Evolutionary conservation across 2,888 invertebrate genomes (phyloP).

Genomic region (Hoplodrina ambigua): DNA sequence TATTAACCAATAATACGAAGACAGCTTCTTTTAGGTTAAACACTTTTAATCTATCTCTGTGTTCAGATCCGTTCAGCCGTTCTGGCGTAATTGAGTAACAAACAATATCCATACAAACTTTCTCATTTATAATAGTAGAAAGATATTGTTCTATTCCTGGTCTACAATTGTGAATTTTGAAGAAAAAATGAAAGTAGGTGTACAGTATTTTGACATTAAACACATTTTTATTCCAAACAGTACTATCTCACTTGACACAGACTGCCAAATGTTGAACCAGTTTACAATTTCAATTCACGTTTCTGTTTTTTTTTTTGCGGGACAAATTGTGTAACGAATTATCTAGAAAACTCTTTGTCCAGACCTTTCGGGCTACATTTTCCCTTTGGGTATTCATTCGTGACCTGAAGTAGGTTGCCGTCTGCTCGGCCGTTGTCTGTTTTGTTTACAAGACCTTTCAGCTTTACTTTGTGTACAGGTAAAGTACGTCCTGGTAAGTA

Average conservation of each 20-base stretch:
- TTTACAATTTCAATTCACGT: slow-evolving; percentile 43
- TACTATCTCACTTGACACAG: slow-evolving; percentile 11
- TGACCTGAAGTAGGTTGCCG: slow-evolving; percentile 55
- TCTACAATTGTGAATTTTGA: no score
- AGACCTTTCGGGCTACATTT: slow-evolving; percentile 50
- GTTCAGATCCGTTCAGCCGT: no score
- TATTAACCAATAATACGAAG: no score
- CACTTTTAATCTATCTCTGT: no score
- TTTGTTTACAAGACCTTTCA: slow-evolving; percentile 66
- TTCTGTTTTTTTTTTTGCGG: slow-evolving; percentile 38
- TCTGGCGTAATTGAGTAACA: no score
- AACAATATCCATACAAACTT: no score
- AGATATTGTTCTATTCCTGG: no score
- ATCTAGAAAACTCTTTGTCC: slow-evolving; percentile 46
- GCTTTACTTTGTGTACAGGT: slow-evolving; percentile 61
- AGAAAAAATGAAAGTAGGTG: neutral
- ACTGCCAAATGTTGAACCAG: slow-evolving; percentile 10
- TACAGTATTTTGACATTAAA: neutral
- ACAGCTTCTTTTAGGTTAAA: no score
- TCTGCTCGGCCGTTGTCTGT: slow-evolving; percentile 61
- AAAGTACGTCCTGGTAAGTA: slow-evolving; percentile 54
- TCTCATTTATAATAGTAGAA: no score
- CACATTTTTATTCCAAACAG: slow-evolving; percentile 14
- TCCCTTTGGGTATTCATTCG: slow-evolving; percentile 55
- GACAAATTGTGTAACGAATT: slow-evolving; percentile 46